Conservation (phyloP, 2,113 vertebrate genomes). For the Dicerorhinus sumatrensis region DNA sequence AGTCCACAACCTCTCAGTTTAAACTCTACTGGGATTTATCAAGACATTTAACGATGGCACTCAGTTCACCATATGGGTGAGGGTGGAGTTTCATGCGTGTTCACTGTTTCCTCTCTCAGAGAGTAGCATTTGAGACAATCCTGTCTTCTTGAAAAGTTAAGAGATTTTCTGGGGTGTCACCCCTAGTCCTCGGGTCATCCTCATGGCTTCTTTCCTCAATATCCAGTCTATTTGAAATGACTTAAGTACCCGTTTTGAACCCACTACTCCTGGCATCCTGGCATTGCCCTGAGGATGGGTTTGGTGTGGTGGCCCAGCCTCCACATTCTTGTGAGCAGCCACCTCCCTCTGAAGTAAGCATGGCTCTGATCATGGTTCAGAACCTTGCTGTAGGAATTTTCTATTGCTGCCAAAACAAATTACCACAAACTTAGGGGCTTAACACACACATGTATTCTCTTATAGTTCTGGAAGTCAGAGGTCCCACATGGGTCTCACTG, state of each 20-base stretch:
- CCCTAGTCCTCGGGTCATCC: neutral
- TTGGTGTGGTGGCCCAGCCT: neutral
- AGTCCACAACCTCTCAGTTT: neutral
- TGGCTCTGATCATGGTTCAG: neutral
- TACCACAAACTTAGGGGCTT: slow-evolving; percentile 20
- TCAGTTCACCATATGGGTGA: neutral
- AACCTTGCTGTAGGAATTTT: slow-evolving; percentile 6
- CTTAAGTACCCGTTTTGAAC: neutral
- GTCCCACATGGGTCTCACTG: neutral
- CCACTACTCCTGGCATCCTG: neutral
- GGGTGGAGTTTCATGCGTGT: neutral
- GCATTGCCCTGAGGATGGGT: neutral
- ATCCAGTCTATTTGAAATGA: neutral
- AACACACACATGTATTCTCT: neutral
- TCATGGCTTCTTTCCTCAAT: neutral
- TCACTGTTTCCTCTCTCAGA: slow-evolving; percentile 9
- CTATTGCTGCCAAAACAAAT: neutral
- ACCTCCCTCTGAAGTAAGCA: neutral
- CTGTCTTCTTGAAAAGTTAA: slow-evolving; percentile 29
- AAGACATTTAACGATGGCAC: slow-evolving; percentile 18
- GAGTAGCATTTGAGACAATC: neutral
- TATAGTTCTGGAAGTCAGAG: neutral
- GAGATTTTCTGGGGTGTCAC: neutral
- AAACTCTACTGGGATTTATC: slow-evolving; percentile 40
- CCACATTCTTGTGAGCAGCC: neutral